A percentile compares a stretch with the other conserved stretches of the same genome.
phyloP scores from a whole-genome alignment of 2,888 invertebrate species.

The Carterocephalus palaemon region DNA sequence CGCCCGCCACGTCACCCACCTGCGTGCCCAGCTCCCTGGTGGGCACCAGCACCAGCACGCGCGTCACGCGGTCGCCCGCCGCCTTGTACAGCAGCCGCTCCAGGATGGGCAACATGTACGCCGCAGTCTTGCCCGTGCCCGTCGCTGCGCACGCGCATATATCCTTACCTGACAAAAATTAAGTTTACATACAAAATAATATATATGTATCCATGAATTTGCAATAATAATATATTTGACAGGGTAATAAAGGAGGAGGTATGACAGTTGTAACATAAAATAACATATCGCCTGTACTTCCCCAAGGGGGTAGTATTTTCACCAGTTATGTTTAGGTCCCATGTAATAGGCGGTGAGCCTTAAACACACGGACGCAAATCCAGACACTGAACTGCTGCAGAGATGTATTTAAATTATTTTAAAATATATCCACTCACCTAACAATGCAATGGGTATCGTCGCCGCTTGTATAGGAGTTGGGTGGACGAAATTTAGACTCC shows the following conservation, averaged over 20 bases:
- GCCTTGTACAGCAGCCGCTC: constrained; percentile 95
- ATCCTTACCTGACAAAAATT: constrained; percentile 84
- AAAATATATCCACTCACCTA: too few species aligned
- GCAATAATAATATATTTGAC: too few species aligned
- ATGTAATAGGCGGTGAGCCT: too few species aligned
- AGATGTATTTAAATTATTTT: too few species aligned
- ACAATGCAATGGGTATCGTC: constrained; percentile 94
- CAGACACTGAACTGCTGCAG: too few species aligned
- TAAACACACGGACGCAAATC: too few species aligned
- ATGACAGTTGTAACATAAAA: too few species aligned
- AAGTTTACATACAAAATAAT: not conserved
- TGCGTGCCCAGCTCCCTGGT: constrained; percentile 98
- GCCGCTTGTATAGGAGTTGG: constrained; percentile 98
- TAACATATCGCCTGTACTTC: too few species aligned
- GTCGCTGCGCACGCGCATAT: constrained; percentile 99
- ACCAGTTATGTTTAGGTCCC: too few species aligned
- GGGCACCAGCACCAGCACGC: constrained; percentile 96
- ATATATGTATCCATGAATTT: too few species aligned
- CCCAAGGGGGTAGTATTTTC: too few species aligned
- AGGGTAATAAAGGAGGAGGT: too few species aligned
- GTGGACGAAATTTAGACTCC: constrained; percentile 91
- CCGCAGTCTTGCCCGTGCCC: constrained; percentile 98
- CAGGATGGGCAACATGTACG: constrained; percentile 98
- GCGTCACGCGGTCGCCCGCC: constrained; percentile 79
- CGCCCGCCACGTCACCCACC: constrained; percentile 39